Evolutionary conservation across 2,797 vertebrate genomes (phyloP).

Genomic region (Mionectes olivaceus): DNA sequence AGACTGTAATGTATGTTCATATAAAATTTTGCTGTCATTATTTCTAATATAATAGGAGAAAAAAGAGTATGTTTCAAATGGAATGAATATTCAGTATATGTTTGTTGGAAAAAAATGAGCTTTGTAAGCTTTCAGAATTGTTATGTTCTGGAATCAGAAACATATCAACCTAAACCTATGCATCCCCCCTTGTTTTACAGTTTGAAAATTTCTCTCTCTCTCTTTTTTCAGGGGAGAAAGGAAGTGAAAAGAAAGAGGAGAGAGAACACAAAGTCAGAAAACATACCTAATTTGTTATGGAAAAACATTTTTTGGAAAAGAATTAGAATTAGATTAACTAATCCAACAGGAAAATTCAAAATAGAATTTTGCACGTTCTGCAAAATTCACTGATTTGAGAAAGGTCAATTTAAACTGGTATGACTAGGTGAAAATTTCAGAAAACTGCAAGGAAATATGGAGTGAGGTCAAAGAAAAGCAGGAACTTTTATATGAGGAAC

Average conservation of each 20-base stretch:
- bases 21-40: not conserved
- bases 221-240: not conserved
- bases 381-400: not conserved
- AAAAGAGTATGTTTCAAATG: not conserved
- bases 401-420: not conserved
- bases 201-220: not conserved
- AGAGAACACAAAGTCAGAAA: not conserved
- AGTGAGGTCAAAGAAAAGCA: slow-evolving; percentile 4
- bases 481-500: not conserved
- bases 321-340: not conserved
- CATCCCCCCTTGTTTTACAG: not conserved
- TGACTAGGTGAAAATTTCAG: not conserved
- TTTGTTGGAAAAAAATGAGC: not conserved
- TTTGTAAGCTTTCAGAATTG: not conserved
- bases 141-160: not conserved
- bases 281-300: not conserved
- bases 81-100: not conserved
- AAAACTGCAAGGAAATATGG: not conserved
- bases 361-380: not conserved
- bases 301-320: not conserved
- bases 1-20: not conserved
- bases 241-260: not conserved
- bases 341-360: not conserved
- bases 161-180: not conserved
- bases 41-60: not conserved